A percentile compares a stretch with the other conserved stretches of the same genome.
Conservation (phyloP, 2,797 vertebrate species). For the Sebastes hubbsi region DNA sequence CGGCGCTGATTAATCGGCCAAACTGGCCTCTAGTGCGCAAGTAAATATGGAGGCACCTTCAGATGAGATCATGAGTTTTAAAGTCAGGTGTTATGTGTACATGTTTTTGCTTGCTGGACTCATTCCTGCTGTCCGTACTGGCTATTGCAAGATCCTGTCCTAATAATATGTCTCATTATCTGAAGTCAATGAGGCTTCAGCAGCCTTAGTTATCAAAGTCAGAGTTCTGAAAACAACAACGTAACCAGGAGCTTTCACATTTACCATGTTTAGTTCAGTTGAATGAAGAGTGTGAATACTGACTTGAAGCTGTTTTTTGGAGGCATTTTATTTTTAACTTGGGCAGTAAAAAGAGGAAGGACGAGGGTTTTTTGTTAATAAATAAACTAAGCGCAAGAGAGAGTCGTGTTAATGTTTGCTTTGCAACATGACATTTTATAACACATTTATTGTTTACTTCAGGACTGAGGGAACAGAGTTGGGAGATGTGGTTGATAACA, state of each 20-base stretch:
- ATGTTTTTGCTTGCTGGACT: no score
- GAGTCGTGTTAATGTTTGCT: background rate
- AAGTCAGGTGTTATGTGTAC: no score
- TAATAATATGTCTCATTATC: background rate
- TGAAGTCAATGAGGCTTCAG: background rate
- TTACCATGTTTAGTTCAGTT: background rate
- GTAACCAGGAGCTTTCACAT: background rate
- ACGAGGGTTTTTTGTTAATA: background rate
- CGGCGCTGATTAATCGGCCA: no score
- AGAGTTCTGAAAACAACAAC: background rate
- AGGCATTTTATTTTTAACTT: background rate
- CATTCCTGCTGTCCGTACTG: no score
- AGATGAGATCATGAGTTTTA: no score
- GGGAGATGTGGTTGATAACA: background rate
- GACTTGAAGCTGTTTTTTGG: no score
- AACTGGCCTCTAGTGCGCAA: accelerated
- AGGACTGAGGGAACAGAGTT: background rate
- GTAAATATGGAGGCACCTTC: no score
- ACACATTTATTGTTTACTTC: background rate
- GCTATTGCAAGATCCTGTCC: background rate
- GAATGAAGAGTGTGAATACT: background rate
- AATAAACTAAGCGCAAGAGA: background rate
- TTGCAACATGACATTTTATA: background rate
- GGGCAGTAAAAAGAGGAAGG: background rate
- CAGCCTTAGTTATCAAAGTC: no score